A percentile compares a stretch with the other conserved stretches of the same genome.
phyloP scores from a whole-genome alignment of 2,888 invertebrate genomes.

The Sarcophaga rosellei region DNA sequence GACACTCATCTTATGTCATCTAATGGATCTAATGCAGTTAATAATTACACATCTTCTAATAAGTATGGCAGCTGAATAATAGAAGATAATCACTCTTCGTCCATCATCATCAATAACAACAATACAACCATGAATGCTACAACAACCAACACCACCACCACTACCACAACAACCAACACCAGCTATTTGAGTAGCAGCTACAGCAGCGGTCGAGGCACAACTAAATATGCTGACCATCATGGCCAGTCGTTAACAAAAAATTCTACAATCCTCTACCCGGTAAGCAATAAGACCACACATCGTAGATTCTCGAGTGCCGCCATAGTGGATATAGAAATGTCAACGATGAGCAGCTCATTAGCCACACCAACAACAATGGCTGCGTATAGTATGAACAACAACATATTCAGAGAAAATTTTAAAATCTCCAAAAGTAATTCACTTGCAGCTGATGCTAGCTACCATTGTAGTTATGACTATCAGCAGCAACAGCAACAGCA shows the following conservation, averaged over 20 bases:
- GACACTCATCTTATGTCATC: slow-evolving; percentile 83
- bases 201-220: slow-evolving; percentile 35
- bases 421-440: slow-evolving; percentile 39
- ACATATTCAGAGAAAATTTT: background rate
- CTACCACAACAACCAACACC: background rate
- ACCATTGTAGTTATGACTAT: slow-evolving; percentile 68
- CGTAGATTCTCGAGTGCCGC: slow-evolving; percentile 51
- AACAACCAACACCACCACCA: background rate
- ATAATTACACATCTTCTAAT: slow-evolving; percentile 81
- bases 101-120: slow-evolving; percentile 77
- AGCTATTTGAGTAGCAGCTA: slow-evolving; percentile 24
- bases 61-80: slow-evolving; percentile 82
- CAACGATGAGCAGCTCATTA: slow-evolving; percentile 33
- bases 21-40: slow-evolving; percentile 81
- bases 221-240: background rate
- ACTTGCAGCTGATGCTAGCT: slow-evolving; percentile 60
- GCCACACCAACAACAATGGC: slow-evolving; percentile 25
- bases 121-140: slow-evolving; percentile 72
- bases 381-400: background rate
- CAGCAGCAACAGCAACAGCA: slow-evolving; percentile 34
- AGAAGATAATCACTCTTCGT: slow-evolving; percentile 78
- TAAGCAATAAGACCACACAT: slow-evolving; percentile 31
- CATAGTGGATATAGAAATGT: slow-evolving; percentile 62
- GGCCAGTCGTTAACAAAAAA: background rate
- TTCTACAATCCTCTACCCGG: background rate